Evolutionary conservation across 2,797 vertebrate genomes (phyloP), one percentile per base, ranked within the genome.

Genomic region (Trachops cirrhosus): DNA sequence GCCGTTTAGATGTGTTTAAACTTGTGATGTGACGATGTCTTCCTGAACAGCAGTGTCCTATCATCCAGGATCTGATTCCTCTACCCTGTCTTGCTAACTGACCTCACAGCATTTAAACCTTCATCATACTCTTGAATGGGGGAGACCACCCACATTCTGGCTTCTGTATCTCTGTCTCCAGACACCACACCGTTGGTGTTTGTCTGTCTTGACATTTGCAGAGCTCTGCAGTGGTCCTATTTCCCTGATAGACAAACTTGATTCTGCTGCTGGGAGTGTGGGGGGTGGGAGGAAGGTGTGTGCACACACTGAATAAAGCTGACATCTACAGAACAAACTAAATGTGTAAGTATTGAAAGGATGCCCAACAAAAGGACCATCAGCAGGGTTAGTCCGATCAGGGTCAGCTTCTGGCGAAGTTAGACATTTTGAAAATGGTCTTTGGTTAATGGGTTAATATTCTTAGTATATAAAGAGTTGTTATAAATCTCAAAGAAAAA

Each of bases 11-110:
- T 48, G 54, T 88, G 85, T 52, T 93, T 80, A 80, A 85, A 80
- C 59, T 87, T 71, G 70, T 34, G 29, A 34, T 26, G 9, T 91
- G 92, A 90, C 91, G 89, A 50, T 37, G 86, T 85, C 75, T 96
- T 96, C n/a, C 37, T 88, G n/a, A 93, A 59, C 11, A 86, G 46
- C 21, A 62, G 78, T 86, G 37, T 44, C 50, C 75, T 77, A n/a
- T 93, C 44, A 19, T 26, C 52, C 71, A 84, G 75, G 74, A 46
- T 80, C 70, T 24, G 62, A 73, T 85, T 74, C 71, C 44, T 88
- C 37, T 3, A 8, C 32, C 22, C 79, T 44, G 32, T 50, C 70
- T 91, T 39, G 80, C 64, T 48, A 74, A 44, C 59, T 74, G 89
- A 80, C 29, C 19, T 87, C n/a, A 4, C 0, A 9, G 67, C 14